Conservation (phyloP, 1,140 invertebrate species). For the Ceratina japonica region DNA sequence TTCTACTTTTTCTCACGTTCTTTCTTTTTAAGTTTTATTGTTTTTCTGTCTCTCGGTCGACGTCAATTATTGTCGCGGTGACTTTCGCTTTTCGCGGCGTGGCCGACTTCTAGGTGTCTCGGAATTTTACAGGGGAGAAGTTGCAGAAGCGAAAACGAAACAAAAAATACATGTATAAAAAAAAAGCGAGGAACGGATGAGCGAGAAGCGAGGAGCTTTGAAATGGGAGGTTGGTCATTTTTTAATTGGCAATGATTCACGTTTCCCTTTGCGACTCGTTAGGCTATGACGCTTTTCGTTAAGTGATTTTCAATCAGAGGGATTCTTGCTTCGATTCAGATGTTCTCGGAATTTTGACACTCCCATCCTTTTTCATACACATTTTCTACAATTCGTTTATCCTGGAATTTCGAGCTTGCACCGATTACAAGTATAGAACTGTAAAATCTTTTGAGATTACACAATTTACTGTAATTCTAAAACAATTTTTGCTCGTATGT, state of each 20-base stretch:
- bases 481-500: no score
- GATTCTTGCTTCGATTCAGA: no score
- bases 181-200: conserved; percentile 33
- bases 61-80: conserved; percentile 44
- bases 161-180: conserved; percentile 7
- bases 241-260: no score
- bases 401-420: not conserved
- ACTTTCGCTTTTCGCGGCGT: conserved; percentile 41
- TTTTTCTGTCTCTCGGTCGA: conserved; percentile 30
- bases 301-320: not conserved
- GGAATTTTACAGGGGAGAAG: conserved; percentile 42
- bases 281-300: not conserved
- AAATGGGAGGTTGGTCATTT: no score
- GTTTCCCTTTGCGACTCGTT: conserved; percentile 23
- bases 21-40: not conserved
- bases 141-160: conserved; percentile 39
- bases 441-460: no score
- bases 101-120: conserved; percentile 58
- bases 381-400: not conserved
- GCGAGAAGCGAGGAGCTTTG: conserved; percentile 34
- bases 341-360: conserved; percentile 35
- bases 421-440: not conserved
- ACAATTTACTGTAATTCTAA: no score
- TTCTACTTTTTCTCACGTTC: conserved; percentile 1
- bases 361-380: not conserved